Evolutionary conservation across 2,113 vertebrate species (phyloP).

Genomic region (Laticauda colubrina): DNA sequence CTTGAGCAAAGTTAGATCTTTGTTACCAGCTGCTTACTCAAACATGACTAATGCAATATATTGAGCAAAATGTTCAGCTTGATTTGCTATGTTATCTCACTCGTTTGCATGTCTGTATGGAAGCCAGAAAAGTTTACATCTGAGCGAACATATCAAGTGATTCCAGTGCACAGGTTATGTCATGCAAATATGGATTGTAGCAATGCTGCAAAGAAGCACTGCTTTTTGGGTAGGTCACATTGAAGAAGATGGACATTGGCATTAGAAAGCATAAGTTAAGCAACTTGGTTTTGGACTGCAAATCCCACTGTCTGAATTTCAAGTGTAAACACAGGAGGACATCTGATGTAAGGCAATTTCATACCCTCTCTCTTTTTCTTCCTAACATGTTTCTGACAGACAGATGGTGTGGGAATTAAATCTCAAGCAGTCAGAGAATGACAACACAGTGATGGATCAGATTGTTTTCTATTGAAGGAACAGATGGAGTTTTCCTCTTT

Average conservation of each 20-base stretch:
- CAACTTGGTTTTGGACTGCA: not conserved
- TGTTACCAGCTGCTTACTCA: not conserved
- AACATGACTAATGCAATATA: not conserved
- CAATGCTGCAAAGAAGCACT: not conserved
- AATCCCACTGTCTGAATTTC: not conserved
- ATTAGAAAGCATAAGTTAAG: not conserved
- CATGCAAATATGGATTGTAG: not conserved
- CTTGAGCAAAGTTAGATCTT: not conserved
- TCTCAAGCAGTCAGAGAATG: not conserved
- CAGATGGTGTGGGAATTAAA: not conserved
- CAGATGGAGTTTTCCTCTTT: not conserved
- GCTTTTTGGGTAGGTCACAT: not conserved
- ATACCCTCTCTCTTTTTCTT: not conserved
- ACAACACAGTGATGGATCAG: not conserved
- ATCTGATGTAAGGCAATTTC: not conserved
- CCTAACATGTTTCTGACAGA: not conserved
- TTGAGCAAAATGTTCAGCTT: not conserved
- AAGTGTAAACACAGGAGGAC: not conserved
- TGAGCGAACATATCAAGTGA: not conserved
- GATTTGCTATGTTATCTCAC: not conserved
- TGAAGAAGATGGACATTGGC: not conserved
- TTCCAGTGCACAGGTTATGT: not conserved
- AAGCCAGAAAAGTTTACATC: not conserved
- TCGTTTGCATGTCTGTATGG: not conserved
- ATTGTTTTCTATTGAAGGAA: not conserved